Evolutionary conservation across 2,888 invertebrate genomes (phyloP).

Genomic region (Limnephilus lunatus): DNA sequence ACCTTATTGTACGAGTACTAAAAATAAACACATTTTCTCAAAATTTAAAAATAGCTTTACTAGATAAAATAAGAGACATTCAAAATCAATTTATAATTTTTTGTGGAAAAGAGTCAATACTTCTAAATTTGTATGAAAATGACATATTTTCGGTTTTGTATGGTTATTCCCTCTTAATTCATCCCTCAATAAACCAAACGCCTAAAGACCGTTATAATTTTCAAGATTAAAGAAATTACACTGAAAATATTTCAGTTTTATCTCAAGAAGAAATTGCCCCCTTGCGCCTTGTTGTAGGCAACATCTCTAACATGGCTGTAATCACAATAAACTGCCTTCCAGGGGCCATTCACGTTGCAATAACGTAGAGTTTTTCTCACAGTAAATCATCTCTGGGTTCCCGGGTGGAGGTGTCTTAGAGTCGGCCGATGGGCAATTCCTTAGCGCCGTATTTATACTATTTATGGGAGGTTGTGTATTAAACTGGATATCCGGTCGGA

Average conservation of each 20-base stretch:
- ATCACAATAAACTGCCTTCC: conserved; percentile 24
- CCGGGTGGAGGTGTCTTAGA: conserved; percentile 20
- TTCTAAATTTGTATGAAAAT: too few species aligned
- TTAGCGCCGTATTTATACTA: conserved; percentile 36
- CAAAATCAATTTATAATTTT: too few species aligned
- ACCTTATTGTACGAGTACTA: too few species aligned
- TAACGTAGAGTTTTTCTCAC: conserved; percentile 31
- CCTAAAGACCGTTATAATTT: neutral
- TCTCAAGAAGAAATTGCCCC: too few species aligned
- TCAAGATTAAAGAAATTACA: neutral
- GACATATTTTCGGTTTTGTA: too few species aligned
- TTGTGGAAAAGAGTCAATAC: too few species aligned
- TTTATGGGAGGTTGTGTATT: conserved; percentile 27
- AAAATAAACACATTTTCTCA: too few species aligned
- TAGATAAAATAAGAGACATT: too few species aligned
- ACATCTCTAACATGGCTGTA: conserved; percentile 11
- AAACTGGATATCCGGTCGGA: conserved; percentile 26
- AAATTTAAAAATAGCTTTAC: too few species aligned
- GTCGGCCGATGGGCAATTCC: conserved; percentile 32
- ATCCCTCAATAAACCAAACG: neutral
- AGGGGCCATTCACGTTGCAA: conserved; percentile 32
- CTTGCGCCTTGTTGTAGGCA: neutral
- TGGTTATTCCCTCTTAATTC: too few species aligned
- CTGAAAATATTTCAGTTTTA: neutral
- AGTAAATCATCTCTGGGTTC: conserved; percentile 18